Base-by-base conservation (phyloP, 2,113 vertebrate genomes). In the Tautogolabrus adspersus region DNA sequence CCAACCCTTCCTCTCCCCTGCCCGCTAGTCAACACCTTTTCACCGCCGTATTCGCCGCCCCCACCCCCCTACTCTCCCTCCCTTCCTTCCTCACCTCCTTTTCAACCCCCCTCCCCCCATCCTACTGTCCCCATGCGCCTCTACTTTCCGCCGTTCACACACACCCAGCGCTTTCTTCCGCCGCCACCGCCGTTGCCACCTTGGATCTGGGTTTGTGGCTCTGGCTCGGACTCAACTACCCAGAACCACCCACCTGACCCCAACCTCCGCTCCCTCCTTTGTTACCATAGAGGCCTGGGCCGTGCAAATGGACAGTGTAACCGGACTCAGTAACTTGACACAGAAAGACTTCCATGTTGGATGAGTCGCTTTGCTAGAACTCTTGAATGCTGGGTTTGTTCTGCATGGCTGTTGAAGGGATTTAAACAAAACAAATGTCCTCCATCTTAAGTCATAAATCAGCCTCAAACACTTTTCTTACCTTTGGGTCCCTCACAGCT, bases 41-140 rank as follows among this genome's bases (percentile, higher is more conserved):
- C 87, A 83, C 85, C 93, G 91, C 92, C 93, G 90, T 91, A 75
- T 81, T 92, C 89, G 90, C 93, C 91, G 88, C 85, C 87, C 79
- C 80, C 77, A 70, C 86, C 57, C 30, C 6, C 30, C 30, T 26
- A 79, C 46, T 60, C 57, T 23, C 78, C 52, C 72, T 8, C 46
- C 58, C n/a, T 44, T 60, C 44, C 76, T 71, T 44, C 77, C 62
- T 52, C 21, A 34, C 30, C 30, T 34, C 30, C 30, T 34, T 34
- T 1, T 6, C 34, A 26, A 58, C 69, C 57, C 26, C 65, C 37
- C 40, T 40, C n/a, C 12, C 58, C 58, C 54, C 47, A 1, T 61
- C 85, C 56, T 47, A n/a, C 80, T 82, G 67, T 81, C 83, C 80
- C 79, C 69, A 22, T 90, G 86, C 88, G 84, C 90, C 89, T 92